Conservation (phyloP, 2,797 vertebrate genomes). For the Hemitrygon akajei region DNA sequence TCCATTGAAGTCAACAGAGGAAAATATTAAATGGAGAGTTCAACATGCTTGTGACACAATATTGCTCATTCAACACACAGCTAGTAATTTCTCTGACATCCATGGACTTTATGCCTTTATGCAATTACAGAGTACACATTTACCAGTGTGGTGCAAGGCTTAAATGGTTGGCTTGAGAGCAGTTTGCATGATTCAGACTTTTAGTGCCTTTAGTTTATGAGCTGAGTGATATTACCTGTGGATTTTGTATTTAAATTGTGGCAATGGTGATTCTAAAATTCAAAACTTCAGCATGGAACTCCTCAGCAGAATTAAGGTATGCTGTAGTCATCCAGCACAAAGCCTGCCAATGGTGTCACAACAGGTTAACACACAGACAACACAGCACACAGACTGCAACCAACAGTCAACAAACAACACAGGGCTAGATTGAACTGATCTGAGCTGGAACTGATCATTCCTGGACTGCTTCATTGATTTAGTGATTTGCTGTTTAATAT, state of each 20-base stretch:
- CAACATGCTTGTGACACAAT: too few relatives aligned
- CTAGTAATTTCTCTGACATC: too few relatives aligned
- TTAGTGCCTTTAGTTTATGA: background rate
- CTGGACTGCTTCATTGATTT: too few relatives aligned
- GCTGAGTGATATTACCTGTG: background rate
- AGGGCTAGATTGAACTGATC: too few relatives aligned
- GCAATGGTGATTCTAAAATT: background rate
- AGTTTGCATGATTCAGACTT: background rate
- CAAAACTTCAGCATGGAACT: background rate
- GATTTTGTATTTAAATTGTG: background rate
- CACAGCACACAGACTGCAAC: too few relatives aligned
- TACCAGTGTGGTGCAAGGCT: background rate
- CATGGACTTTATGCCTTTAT: background rate
- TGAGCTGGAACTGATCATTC: too few relatives aligned
- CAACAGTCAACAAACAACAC: too few relatives aligned
- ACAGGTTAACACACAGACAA: background rate
- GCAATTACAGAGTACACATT: background rate
- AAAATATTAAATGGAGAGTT: too few relatives aligned
- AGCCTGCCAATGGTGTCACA: background rate
- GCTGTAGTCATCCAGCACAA: too few relatives aligned
- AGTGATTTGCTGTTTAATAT: too few relatives aligned
- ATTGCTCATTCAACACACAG: too few relatives aligned
- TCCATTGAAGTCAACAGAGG: too few relatives aligned
- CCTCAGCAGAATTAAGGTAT: background rate
- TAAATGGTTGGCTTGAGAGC: background rate